A percentile compares a stretch with the other conserved stretches of the same genome.
Conservation (phyloP, 2,888 invertebrate species). For the Mesorhabditis spiculigera region DNA sequence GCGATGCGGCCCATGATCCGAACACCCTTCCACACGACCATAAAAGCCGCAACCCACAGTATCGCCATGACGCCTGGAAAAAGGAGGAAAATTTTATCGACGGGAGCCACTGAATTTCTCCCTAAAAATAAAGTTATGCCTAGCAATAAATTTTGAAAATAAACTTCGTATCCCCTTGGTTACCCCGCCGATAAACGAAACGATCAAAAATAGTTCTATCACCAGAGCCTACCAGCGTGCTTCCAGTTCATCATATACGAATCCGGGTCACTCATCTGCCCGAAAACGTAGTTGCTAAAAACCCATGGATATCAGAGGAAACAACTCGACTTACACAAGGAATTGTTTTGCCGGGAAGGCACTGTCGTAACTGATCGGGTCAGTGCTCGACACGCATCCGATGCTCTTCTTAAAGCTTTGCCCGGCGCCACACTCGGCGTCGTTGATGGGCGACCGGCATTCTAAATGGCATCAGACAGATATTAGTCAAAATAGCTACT, state of each 20-base stretch:
- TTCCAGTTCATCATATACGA: background rate
- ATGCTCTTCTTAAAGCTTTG: too few relatives aligned
- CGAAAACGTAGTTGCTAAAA: background rate
- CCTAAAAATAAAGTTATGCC: too few relatives aligned
- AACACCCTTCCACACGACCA: background rate
- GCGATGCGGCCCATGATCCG: background rate
- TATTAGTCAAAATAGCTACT: background rate
- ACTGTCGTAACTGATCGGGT: background rate
- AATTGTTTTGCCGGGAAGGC: background rate
- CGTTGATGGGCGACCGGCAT: background rate
- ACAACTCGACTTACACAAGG: background rate
- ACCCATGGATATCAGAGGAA: background rate
- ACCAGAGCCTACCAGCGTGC: too few relatives aligned
- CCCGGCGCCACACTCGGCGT: background rate
- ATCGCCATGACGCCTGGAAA: background rate
- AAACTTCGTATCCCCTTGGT: background rate
- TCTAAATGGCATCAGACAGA: background rate
- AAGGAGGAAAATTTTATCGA: too few relatives aligned
- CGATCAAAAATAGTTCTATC: too few relatives aligned
- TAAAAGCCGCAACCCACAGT: background rate
- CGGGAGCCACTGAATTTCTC: too few relatives aligned
- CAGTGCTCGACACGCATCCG: background rate
- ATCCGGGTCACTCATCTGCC: background rate
- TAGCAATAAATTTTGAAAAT: background rate
- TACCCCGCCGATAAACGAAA: too few relatives aligned